A percentile compares a stretch with the other conserved stretches of the same genome.
Conservation (phyloP, 2,113 vertebrate genomes). For the Cettia cetti region DNA sequence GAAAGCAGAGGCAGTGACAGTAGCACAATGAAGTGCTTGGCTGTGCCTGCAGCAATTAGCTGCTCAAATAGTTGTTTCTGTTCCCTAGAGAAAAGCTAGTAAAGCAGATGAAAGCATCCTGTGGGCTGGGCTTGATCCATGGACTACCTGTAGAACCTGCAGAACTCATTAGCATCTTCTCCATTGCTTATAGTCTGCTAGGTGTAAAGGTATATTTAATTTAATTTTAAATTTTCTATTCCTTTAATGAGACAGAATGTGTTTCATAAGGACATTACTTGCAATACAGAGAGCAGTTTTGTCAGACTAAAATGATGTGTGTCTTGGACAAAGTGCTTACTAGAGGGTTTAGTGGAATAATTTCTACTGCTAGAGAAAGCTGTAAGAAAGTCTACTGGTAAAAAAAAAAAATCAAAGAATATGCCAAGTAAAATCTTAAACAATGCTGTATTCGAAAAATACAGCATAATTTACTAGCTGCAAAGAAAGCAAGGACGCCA, state of each 20-base stretch:
- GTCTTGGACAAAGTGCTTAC: neutral
- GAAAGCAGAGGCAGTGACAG: neutral
- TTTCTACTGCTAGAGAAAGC: neutral
- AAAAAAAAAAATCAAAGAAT: neutral
- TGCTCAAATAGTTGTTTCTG: neutral
- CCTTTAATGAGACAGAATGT: slow-evolving; percentile 8
- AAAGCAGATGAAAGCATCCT: neutral
- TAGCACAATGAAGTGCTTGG: neutral
- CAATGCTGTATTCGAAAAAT: neutral
- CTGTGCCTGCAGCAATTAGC: neutral
- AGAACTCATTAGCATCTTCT: neutral
- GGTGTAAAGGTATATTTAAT: slow-evolving; percentile 2
- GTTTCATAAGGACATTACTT: neutral
- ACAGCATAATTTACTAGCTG: slow-evolving; percentile 1
- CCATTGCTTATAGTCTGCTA: neutral
- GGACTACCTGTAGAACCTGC: slow-evolving; percentile 16
- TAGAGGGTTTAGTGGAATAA: neutral
- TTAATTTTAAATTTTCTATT: slow-evolving; percentile 34
- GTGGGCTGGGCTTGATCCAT: neutral
- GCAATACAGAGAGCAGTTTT: neutral
- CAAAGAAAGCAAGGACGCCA: neutral
- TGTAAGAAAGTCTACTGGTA: neutral
- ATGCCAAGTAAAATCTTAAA: slow-evolving; percentile 4
- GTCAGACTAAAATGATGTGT: neutral
- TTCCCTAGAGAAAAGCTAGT: neutral